Evolutionary conservation across 2,113 vertebrate species (phyloP), one percentile per base, ranked within the genome.

Genomic region (Nerophis ophidion): DNA sequence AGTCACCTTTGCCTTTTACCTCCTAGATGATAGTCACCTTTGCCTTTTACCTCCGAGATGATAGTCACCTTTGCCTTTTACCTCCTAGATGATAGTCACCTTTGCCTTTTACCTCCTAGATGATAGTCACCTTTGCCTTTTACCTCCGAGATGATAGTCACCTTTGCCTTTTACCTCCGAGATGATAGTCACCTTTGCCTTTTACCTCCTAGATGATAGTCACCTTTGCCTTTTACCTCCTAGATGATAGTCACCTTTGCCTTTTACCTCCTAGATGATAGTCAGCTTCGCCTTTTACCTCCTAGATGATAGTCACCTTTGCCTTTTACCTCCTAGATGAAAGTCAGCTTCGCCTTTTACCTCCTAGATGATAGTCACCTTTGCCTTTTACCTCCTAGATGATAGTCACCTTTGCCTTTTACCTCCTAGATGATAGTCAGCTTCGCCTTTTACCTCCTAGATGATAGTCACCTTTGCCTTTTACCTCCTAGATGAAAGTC

Each of bases 201-300:
- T 26, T n/a, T n/a, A n/a, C 77, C 77, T 86, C 81, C 52, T 26
- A 26, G 1, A 2, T 26, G 3, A 26, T 26, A 26, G 1, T 26
- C 26, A 26, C 3, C 26, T 26, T 26, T 26, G 26, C 26, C 26
- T 26, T 26, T n/a, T n/a, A n/a, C 77, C 77, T 86, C 81, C 52
- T 26, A 26, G 1, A 2, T 26, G 3, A 26, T 26, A 26, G 1
- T 26, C 26, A 26, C 3, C 26, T 26, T 26, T 26, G 26, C 26
- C 26, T 26, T 26, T n/a, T n/a, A n/a, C 77, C 77, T 86, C 81
- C 52, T 26, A 26, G 1, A 2, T 26, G 3, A 26, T 26, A 26
- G 1, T 26, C 26, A 26, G 26, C 26, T 26, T 26, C 4, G 26
- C 26, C 26, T 26, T 26, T n/a, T n/a, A n/a, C 77, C 77, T 86